Evolutionary conservation across 2,113 vertebrate genomes (phyloP), one percentile per base, ranked within the genome.

Genomic region (Scomber scombrus): DNA sequence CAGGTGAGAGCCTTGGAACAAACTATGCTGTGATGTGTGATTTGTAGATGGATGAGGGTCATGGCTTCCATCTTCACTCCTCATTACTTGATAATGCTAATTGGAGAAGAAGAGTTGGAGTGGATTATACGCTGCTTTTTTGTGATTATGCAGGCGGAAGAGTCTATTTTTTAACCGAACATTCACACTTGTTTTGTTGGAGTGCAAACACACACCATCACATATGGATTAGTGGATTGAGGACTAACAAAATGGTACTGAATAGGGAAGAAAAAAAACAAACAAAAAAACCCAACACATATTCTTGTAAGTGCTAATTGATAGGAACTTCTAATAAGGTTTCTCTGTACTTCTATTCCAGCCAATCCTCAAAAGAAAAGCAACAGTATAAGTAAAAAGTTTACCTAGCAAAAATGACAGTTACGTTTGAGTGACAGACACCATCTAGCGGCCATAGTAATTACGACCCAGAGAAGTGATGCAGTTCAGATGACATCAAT

Each of bases 1-100:
- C 65, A 77, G 76, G 85, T 88, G 78, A 52, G 15, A 71, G 11
- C 3, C 11, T 77, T 0, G 2, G 46, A 61, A 72, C 19, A 71
- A 81, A 74, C 57, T 66, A 71, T 34, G 65, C 83, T 70, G 58
- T 78, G 77, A 82, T 81, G 80, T 81, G 86, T 77, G 80, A 78
- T 78, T 79, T 85, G 61, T 29, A 74, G 60, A 87, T 79, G 85
- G 65, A 64, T 71, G 47, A 68, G 72, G 73, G 84, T 88, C 78
- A 63, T 21, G 1, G 61, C 82, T 47, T 66, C 68, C 73, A 67
- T 78, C 68, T 81, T 80, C 57, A 47, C 63, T 85, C 65, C 74
- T 89, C 85, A 89, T 91, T 88, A 91, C 71, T 90, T 84, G 56
- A 82, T 90, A 90, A 92, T 91, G 85, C 12, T 89, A 89, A 87